Conservation (phyloP, 2,113 vertebrate species). For the Oenanthe melanoleuca region DNA sequence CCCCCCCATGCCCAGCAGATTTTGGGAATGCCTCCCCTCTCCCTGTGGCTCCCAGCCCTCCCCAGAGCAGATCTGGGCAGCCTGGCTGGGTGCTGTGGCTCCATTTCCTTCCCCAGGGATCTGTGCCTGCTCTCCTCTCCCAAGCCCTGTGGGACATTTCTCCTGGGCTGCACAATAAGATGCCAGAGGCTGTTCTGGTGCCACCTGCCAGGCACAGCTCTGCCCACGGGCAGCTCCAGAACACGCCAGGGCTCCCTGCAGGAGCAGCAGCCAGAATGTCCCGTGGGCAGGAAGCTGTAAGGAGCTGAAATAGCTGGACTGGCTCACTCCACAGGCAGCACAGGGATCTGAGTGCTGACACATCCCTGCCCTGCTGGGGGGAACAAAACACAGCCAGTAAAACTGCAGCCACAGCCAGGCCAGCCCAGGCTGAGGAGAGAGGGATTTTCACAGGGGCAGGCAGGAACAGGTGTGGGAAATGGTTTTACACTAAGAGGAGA, state of each 20-base stretch:
- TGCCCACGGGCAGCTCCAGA: not conserved
- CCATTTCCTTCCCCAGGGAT: not conserved
- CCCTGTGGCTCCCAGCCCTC: not conserved
- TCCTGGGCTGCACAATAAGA: not conserved
- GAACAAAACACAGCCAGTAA: fast-evolving
- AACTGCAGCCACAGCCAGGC: not conserved
- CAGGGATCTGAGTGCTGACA: not conserved
- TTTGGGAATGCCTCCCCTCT: not conserved
- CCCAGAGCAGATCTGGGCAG: not conserved
- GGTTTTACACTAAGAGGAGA: not conserved
- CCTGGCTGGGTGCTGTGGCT: fast-evolving
- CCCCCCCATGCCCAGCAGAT: not conserved
- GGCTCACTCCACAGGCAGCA: not conserved
- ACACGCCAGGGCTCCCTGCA: fast-evolving
- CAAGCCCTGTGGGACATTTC: not conserved
- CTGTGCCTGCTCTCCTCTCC: not conserved
- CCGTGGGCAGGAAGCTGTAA: not conserved
- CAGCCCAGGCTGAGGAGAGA: fast-evolving
- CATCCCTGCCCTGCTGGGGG: not conserved
- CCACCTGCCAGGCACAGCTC: not conserved
- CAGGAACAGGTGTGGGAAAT: fast-evolving
- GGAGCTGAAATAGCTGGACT: not conserved
- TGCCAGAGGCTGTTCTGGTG: not conserved
- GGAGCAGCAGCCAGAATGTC: not conserved
- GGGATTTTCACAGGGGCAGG: fast-evolving